These are phyloP conservation scores for Cecidostiba fungosa DNA, from an alignment of 2,888 invertebrate genomes.

Conservation along the genomic window DNA sequence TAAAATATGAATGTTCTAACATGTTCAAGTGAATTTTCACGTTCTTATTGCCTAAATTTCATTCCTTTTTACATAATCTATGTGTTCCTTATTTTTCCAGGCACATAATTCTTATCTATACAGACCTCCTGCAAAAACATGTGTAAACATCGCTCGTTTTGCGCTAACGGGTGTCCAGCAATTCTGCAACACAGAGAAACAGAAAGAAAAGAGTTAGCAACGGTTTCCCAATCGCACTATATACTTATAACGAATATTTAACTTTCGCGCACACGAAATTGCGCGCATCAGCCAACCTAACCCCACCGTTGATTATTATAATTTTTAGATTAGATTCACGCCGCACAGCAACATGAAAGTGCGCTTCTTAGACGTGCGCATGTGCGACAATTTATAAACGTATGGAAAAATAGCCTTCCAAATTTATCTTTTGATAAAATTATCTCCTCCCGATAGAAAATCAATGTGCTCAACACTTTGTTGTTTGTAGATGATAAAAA, in stretches of 20 bases:
- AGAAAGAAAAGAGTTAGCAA: background rate
- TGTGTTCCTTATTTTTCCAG: conserved; percentile 99
- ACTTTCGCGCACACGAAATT: conserved; percentile 24
- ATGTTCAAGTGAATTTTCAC: conserved; percentile 62
- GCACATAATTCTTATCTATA: conserved; percentile 99
- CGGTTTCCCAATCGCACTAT: background rate
- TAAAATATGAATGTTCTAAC: conserved; percentile 63
- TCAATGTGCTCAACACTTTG: conserved; percentile 8
- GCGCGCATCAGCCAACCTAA: conserved; percentile 50
- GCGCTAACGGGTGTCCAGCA: conserved; percentile 98
- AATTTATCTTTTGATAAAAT: conserved; percentile 52
- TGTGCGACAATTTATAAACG: conserved; percentile 46
- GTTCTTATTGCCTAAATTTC: conserved; percentile 63
- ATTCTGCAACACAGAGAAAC: conserved; percentile 84
- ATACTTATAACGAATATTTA: background rate
- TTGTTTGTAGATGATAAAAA: background rate
- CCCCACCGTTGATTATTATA: conserved; percentile 19
- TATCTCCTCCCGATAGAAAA: conserved; percentile 35
- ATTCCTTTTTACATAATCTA: conserved; percentile 79
- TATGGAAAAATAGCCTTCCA: conserved; percentile 15
- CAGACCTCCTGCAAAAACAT: conserved; percentile 99
- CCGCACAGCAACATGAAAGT: conserved; percentile 30
- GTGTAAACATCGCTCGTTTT: conserved; percentile 99
- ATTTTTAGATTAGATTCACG: conserved; percentile 50
- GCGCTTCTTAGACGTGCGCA: conserved; percentile 20